These are phyloP conservation scores for Chaetogeoica ovagalla DNA, from an alignment of 2,888 invertebrate species.

Conservation along the genomic window DNA sequence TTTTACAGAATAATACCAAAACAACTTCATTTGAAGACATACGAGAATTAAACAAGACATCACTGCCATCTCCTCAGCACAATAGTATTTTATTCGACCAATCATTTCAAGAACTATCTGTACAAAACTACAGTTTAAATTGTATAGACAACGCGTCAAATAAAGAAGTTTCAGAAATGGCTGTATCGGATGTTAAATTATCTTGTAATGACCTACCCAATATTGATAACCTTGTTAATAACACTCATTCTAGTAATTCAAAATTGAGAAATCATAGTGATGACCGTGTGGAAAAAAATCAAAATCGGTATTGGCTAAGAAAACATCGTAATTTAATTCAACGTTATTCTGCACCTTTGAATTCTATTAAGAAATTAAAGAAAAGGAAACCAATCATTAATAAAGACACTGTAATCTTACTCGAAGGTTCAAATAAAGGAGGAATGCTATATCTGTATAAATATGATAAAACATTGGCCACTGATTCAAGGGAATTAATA, in stretches of 20 bases:
- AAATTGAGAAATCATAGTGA: background rate
- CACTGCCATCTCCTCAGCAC: background rate
- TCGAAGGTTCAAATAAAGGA: background rate
- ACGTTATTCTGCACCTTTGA: conserved; percentile 6
- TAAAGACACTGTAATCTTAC: background rate
- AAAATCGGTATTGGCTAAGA: conserved; percentile 22
- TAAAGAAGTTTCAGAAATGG: background rate
- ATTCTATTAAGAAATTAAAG: background rate
- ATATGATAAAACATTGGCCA: background rate
- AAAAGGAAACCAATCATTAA: background rate
- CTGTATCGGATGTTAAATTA: background rate
- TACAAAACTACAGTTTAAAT: background rate
- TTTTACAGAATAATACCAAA: background rate
- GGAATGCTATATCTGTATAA: conserved; percentile 14
- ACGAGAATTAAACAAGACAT: background rate
- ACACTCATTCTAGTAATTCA: background rate
- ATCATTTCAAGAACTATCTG: background rate
- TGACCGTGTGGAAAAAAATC: background rate
- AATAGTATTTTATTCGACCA: background rate
- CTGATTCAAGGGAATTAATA: background rate
- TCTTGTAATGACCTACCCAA: background rate
- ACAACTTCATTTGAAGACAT: background rate
- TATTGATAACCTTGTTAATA: background rate
- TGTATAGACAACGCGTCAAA: background rate
- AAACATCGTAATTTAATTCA: background rate